phyloP scores from a whole-genome alignment of 1,140 invertebrate species.

The Bombus haemorrhoidalis region DNA sequence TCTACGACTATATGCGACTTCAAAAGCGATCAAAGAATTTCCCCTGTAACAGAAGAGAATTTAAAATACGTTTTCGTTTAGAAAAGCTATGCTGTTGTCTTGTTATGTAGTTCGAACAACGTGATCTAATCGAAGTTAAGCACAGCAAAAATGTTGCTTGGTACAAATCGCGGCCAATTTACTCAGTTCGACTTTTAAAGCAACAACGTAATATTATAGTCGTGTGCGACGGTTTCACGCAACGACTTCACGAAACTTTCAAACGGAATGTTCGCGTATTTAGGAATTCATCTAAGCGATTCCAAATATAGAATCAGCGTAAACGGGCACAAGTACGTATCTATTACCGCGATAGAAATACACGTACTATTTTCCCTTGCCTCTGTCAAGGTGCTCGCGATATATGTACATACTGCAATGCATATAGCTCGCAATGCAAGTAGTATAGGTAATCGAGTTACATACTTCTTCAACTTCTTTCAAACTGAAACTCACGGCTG shows the following conservation, averaged over 20 bases:
- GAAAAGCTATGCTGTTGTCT: not conserved
- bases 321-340: conserved; percentile 11
- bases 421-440: not conserved
- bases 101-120: not conserved
- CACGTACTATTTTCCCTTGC: not conserved
- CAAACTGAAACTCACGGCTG: not conserved
- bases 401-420: not conserved
- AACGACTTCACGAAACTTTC: not conserved
- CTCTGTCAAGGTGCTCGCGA: not conserved
- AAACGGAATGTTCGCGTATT: not conserved
- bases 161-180: not conserved
- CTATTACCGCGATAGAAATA: conserved; percentile 15
- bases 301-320: conserved; percentile 26
- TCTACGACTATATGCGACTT: no score
- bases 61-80: not conserved
- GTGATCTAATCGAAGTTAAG: not conserved
- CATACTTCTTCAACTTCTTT: not conserved
- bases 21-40: not conserved
- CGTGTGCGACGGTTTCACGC: not conserved
- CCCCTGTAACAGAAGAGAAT: not conserved
- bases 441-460: not conserved
- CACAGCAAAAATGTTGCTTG: not conserved
- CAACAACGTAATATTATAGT: not conserved
- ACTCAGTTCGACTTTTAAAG: not conserved
- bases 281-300: conserved; percentile 16